A percentile compares a stretch with the other conserved stretches of the same genome.
Conservation (phyloP, 2,888 invertebrate species). For the Fragum sueziense region DNA sequence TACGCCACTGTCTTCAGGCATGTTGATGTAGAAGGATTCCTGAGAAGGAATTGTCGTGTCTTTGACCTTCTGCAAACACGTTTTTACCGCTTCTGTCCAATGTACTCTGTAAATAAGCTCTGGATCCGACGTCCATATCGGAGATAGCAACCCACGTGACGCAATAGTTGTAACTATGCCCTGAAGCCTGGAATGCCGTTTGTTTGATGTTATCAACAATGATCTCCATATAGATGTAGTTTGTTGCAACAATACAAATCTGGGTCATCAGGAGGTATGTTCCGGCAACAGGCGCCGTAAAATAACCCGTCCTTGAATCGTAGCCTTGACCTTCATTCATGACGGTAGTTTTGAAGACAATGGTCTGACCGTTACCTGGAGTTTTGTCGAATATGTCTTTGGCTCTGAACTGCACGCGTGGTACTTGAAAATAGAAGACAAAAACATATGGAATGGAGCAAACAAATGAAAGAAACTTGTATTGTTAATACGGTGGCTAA, state of each 20-base stretch:
- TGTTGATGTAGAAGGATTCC: not conserved
- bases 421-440: too few species aligned
- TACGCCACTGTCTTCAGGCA: too few species aligned
- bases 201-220: not conserved
- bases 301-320: constrained; percentile 10
- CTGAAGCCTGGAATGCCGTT: not conserved
- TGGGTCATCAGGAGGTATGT: not conserved
- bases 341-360: not conserved
- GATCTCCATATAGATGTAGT: not conserved
- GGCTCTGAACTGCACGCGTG: not conserved
- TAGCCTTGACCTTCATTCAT: constrained; percentile 14
- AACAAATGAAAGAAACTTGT: too few species aligned
- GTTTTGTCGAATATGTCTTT: not conserved
- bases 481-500: too few species aligned
- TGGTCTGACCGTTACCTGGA: not conserved
- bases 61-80: not conserved
- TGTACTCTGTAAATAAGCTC: not conserved
- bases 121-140: not conserved
- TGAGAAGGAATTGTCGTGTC: not conserved
- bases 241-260: not conserved
- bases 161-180: not conserved
- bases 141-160: not conserved
- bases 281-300: constrained; percentile 18
- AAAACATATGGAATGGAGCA: too few species aligned
- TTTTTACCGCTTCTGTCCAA: not conserved